Evolutionary conservation across 2,888 invertebrate species (phyloP), one percentile per base, ranked within the genome.

Genomic region (Megamerina dolium): DNA sequence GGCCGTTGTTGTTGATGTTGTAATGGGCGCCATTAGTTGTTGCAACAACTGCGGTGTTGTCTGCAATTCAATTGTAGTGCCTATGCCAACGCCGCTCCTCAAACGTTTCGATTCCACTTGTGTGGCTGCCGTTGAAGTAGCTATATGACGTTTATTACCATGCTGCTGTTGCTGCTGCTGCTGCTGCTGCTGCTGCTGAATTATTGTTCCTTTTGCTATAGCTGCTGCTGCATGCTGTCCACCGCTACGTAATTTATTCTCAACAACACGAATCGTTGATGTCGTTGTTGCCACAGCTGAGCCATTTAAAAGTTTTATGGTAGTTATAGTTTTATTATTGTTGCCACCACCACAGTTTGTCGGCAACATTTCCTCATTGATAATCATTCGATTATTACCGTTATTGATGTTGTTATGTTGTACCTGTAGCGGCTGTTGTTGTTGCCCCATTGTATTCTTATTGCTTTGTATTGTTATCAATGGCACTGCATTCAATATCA

Each of bases 1-100:
- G 43, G 46, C 29, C 55, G 51, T 42, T 58, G 57, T 68, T 66
- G 69, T 61, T 61, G 56, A 41, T 60, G 56, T 31, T 56, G 57
- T n/a, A n/a, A 59, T 56, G 32, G 63, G 74, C 51, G 74, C 75
- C 57, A 80, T 80, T 34, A 81, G 61, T 56, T 81, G 79, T 48
- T 81, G 80, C 18, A 81, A 56, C 33, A 81, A 65, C 57, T 80
- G 79, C 5, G 77, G 63, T 20, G 71, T 59, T 37, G 59, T 48
- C 37, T 62, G 62, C 54, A 62, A 52, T 36, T 68, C 67, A 17
- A 59, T 56, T 9, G 48, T 54, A 4, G 53, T 46, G 30, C 48
- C 52, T 8, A 29, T 31, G 19, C 10, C 40, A 21, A 23, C 36
- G 37, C 64, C 35, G 41, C 64, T 64, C 58, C 66, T 70, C 42